Evolutionary conservation across 2,888 invertebrate genomes (phyloP), one percentile per base, ranked within the genome.

Genomic region (Beris morrisii): DNA sequence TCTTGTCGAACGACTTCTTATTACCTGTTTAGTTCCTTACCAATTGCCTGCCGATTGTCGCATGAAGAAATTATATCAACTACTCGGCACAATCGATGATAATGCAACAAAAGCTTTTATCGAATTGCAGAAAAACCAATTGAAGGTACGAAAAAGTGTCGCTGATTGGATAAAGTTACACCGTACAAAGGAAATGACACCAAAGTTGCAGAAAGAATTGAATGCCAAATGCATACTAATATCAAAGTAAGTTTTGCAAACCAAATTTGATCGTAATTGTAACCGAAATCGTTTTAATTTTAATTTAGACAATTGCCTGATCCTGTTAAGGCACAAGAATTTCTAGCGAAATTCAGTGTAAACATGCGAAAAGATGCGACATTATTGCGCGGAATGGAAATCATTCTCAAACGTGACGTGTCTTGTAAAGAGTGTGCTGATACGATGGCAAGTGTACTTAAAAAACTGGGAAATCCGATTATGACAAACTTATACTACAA

Each of bases 401-500:
- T 88, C 2, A 92, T 97, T 66, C 86, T 95, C 31, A 89, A 90
- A 72, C 91, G 93, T 0, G 93, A 92, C 74, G 94, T 93, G n/a
- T 91, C 91, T 69, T 97, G 97, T 75, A 93, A 93, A 77, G 93
- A 94, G 72, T 96, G 96, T 75, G 93, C 95, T n/a, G 92, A 94
- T 72, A 91, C 91, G 46, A 95, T 95, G 77, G 86, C 88, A 69
- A 85, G 86, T 75, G 69, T 96, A 9, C 83, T 97, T 64, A 95
- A 96, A 80, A 96, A 95, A 79, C 84, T 97, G 4, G 97, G 97
- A 0, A 91, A 93, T 74, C 95, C 95, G 0, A 91, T 95, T 4
- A 95, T 95, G 90, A 95, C 95, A 3, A 96, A 97, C 81, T 82
- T 95, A 44, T 94, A 97, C 79, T 97, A 97, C 83, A 95, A 95